Base-by-base conservation (phyloP, 2,888 invertebrate species). In the Tetragonula carbonaria region DNA sequence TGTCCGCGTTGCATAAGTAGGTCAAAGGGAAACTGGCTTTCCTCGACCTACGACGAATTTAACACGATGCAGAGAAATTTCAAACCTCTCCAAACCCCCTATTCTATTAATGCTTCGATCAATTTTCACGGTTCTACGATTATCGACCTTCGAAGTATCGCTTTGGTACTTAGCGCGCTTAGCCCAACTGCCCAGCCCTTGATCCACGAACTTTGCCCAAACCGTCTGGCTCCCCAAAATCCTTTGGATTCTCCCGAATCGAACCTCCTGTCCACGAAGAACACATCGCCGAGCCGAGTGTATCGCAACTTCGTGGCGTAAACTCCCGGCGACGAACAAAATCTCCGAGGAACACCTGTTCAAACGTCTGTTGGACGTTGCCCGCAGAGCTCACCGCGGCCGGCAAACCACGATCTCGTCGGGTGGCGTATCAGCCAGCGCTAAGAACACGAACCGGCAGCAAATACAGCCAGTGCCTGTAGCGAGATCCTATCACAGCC, bases 371-470 rank as follows among this genome's bases (percentile, higher is more conserved):
- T 76, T 51, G 28, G 50, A 62, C 57, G 38, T 21, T 80, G 62
- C 51, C 73, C 59, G 50, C 78, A 88, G 88, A 55, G 72, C 80
- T 83, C 76, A 78, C 65, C 87, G 85, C 13, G 76, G 33, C 21
- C 68, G 74, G 68, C 23, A 14, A 50, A 62, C 76, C 68, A 63
- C 74, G 55, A 51, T 18, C 45, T 57, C 13, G 53, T 5, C 79
- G 8, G 2, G 3, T 70, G 16, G 23, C 80, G 70, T 50, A 57
- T 71, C 75, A 38, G 21, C 28, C 2, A 6, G 16, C n/a, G 14
- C 28, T 57, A 62, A 62, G 72, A 68, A 87, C 74, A 76, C 78
- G 63, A 57, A 51, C 51, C 67, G 38, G 38, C 62, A 38, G 23
- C 74, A n/a, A 80, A 72, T 55, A 74, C 50, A 74, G 2, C 14